Evolutionary conservation across 2,113 vertebrate species (phyloP), one percentile per base, ranked within the genome.

Genomic region (Pimephales promelas): DNA sequence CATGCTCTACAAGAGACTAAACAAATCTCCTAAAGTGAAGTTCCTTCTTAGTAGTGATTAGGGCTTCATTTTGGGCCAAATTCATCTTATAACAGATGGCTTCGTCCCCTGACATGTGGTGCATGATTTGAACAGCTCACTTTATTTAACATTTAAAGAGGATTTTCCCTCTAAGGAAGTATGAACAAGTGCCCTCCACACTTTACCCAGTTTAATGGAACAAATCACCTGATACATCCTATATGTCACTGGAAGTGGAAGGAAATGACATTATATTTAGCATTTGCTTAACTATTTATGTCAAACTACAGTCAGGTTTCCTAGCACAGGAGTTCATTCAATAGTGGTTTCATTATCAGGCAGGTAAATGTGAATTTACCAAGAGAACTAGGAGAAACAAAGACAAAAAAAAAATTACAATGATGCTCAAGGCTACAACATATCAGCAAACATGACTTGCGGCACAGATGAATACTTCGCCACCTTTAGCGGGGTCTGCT

Each of bases 151-250:
- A 66, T 54, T 34, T 56, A 80, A 36, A 83, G 66, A 70, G 56
- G 24, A 54, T 86, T 70, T 83, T 61, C 43, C 61, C 36, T 75
- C 5, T 57, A 68, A 54, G 64, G n/a, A 81, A 81, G 61, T 62
- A 84, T 81, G 49, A 24, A 56, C 74, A 59, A 8, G 8, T 77
- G 72, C 64, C 74, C 71, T 57, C 74, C 71, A 81, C 45, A 14
- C 61, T 49, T 72, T 45, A 64, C n/a, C 56, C 52, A 79, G 36
- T 79, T 74, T 74, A 52, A 74, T 74, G 43, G 45, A 72, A 43
- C 47, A 74, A 52, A 52, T 31, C 72, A 28, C 47, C 26, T 28
- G 72, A 74, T n/a, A 74, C 47, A 10, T 74, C 47, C 43, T 52
- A 20, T 74, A 52, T 74, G 14, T 52, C 47, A 52, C 72, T 52